A percentile compares a stretch with the other conserved stretches of the same genome.
These are phyloP conservation scores for Busseola fusca DNA, from an alignment of 2,888 invertebrate genomes.

Conservation along the genomic window DNA sequence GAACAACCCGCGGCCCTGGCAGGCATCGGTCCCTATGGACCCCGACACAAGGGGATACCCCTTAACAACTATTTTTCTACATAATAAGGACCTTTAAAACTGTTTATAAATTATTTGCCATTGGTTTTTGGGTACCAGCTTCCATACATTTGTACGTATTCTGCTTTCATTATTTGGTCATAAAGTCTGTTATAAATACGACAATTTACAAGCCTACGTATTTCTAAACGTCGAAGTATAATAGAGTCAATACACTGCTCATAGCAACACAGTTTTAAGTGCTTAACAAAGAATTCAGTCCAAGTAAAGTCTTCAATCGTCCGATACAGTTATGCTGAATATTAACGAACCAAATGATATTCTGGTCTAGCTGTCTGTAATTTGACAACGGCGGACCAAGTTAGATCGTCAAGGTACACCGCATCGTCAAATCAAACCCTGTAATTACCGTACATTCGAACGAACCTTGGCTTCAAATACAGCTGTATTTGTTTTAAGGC, in stretches of 20 bases:
- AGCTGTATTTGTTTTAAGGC: conserved; percentile 65
- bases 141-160: too few species aligned
- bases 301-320: conserved; percentile 33
- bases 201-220: neutral
- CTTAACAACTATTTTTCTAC: too few species aligned
- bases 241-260: neutral
- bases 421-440: conserved; percentile 65
- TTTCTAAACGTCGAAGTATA: neutral
- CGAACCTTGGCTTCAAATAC: conserved; percentile 71
- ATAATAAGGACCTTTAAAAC: too few species aligned
- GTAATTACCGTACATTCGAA: conserved; percentile 67
- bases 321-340: conserved; percentile 48
- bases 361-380: conserved; percentile 39
- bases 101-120: too few species aligned
- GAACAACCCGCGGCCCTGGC: too few species aligned
- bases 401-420: conserved; percentile 63
- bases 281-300: conserved; percentile 30
- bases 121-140: too few species aligned
- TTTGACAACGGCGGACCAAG: conserved; percentile 47
- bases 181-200: too few species aligned
- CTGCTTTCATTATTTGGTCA: too few species aligned
- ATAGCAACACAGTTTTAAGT: neutral
- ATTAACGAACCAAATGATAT: conserved; percentile 51
- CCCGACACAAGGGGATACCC: too few species aligned
- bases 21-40: too few species aligned